phyloP scores from a whole-genome alignment of 2,888 invertebrate genomes.

The Chydorus sphaericus region DNA sequence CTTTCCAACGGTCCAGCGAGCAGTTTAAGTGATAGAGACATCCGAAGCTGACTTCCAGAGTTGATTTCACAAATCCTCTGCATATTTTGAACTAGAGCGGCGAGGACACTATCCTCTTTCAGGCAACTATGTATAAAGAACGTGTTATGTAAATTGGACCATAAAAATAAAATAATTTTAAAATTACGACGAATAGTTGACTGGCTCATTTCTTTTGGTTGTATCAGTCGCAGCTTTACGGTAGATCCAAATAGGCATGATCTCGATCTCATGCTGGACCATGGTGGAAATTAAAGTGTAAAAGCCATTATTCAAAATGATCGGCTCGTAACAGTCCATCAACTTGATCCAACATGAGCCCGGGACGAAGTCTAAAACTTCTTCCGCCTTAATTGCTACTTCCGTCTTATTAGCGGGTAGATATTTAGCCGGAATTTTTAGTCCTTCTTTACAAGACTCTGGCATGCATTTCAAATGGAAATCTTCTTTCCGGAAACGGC shows the following conservation, averaged over 20 bases:
- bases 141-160: neutral
- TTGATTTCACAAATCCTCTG: neutral
- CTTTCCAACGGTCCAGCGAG: neutral
- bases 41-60: neutral
- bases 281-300: neutral
- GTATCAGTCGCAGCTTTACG: constrained; percentile 2
- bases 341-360: constrained; percentile 5
- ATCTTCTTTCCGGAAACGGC: neutral
- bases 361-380: neutral
- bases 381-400: neutral
- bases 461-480: constrained; percentile 3
- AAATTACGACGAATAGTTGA: constrained; percentile 5
- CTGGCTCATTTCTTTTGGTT: neutral
- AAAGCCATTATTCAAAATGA: neutral
- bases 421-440: neutral
- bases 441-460: neutral
- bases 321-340: neutral
- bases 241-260: constrained; percentile 7
- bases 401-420: neutral
- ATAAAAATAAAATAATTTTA: neutral
- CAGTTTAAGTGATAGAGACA: neutral
- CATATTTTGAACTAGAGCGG: neutral
- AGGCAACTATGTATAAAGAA: neutral
- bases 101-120: constrained; percentile 10
- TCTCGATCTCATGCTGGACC: neutral